A percentile compares a stretch with the other conserved stretches of the same genome.
These are phyloP conservation scores for Chionomys nivalis DNA, from an alignment of 2,113 vertebrate genomes.

Conservation along the genomic window DNA sequence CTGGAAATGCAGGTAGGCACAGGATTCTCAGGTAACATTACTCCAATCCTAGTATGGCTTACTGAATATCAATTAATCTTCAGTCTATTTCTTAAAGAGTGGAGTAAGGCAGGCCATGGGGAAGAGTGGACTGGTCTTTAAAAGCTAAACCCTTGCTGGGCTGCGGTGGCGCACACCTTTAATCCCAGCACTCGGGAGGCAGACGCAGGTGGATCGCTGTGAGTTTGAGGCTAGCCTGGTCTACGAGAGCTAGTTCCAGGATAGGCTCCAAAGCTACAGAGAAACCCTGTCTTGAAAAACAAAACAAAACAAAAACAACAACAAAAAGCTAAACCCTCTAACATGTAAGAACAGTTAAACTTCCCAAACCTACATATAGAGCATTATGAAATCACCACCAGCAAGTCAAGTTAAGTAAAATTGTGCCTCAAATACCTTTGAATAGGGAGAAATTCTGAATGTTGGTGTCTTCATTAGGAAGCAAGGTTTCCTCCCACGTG, in stretches of 20 bases:
- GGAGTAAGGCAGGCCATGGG: not conserved
- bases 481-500: constrained; percentile 62
- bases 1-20: not conserved
- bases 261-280: too few species aligned
- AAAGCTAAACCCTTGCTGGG: constrained; percentile 30
- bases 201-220: too few species aligned
- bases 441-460: constrained; percentile 67
- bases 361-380: constrained; percentile 46
- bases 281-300: too few species aligned
- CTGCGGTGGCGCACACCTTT: too few species aligned
- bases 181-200: too few species aligned
- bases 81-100: not conserved
- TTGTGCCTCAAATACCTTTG: constrained; percentile 68
- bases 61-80: not conserved
- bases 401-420: constrained; percentile 48
- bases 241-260: too few species aligned
- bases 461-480: constrained; percentile 73
- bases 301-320: too few species aligned
- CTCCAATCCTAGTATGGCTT: constrained; percentile 35
- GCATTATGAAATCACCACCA: constrained; percentile 48
- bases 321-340: constrained; percentile 44
- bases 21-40: not conserved
- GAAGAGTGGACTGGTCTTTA: not conserved
- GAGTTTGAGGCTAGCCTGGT: too few species aligned
- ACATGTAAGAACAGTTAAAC: constrained; percentile 30